Evolutionary conservation across 2,888 invertebrate species (phyloP).

Genomic region (Sarcophaga rosellei): DNA sequence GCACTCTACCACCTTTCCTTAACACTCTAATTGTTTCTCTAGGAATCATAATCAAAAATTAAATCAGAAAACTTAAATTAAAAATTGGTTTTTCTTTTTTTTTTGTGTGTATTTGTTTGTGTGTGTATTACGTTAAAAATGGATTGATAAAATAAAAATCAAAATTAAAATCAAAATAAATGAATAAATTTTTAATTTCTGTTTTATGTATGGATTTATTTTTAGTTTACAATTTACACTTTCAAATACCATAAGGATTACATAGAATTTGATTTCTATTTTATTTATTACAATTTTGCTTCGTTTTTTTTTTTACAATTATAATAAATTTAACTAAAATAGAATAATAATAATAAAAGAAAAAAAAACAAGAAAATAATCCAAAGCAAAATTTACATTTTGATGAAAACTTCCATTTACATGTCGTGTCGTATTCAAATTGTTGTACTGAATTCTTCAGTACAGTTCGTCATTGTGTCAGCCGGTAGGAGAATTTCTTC

Average conservation of each 20-base stretch:
- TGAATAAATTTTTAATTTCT: too few species aligned
- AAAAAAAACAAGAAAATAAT: neutral
- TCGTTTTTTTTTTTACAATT: neutral
- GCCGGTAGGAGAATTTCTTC: neutral
- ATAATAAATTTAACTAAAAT: conserved; percentile 23
- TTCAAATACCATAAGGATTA: neutral
- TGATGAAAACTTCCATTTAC: conserved; percentile 21
- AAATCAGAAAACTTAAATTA: neutral
- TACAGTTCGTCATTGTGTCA: neutral
- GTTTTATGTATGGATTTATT: too few species aligned
- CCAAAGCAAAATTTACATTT: conserved; percentile 34
- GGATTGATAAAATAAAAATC: too few species aligned
- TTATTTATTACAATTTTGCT: neutral
- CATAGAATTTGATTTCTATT: neutral
- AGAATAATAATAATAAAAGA: neutral
- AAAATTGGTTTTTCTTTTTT: neutral
- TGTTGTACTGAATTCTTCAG: neutral
- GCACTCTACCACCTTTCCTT: neutral
- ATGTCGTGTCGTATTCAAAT: conserved; percentile 11
- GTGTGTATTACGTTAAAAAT: too few species aligned
- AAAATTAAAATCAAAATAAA: too few species aligned
- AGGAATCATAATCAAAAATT: conserved; percentile 16
- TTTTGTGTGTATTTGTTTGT: too few species aligned
- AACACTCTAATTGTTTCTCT: neutral
- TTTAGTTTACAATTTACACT: too few species aligned